Base-by-base conservation (phyloP, 2,113 vertebrate genomes). In the Charina bottae region DNA sequence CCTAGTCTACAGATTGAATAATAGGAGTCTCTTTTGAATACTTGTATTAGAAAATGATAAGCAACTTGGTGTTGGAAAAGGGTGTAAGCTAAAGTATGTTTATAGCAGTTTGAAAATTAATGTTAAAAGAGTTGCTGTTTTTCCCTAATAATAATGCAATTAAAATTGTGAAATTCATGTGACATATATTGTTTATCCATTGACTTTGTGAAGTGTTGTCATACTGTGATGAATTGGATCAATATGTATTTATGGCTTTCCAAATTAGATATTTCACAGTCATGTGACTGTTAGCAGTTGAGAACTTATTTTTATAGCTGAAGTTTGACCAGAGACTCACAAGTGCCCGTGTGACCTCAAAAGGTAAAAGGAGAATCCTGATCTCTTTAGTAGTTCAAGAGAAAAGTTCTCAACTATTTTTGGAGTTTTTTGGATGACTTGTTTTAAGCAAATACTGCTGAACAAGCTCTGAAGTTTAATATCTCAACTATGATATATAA, bases 401-500 rank as follows among this genome's bases (percentile, higher is more conserved):
- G 42, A 88, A 90, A 88, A 89, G 21, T 54, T 85, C 26, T 89
- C 78, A 19, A 12, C 85, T 87, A 33, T 72, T 83, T 42, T 54
- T 89, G 55, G 42, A 83, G 56, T 85, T n/a, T 84, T 78, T 89
- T 19, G 60, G 62, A 28, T 55, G 37, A 88, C 72, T 26, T 92
- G 64, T 92, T 85, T 91, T 91, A 87, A 91, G 58, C 84, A 88
- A 42, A 60, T 2, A 11, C 55, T 85, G 12, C 37, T 46, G 72
- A 84, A 64, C n/a, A 85, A 33, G 58, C 46, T 89, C 33, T 89
- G 46, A 85, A 85, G 89, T 28, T 62, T 42, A 91, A 83, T 92
- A 88, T 72, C 62, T 91, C 26, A n/a, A n/a, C n/a, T n/a, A n/a
- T n/a, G n/a, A n/a, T 49, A 49, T 49, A 49, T 6, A 49, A 49